Base-by-base conservation (phyloP, 2,888 invertebrate genomes). In the Nomada goodeniana region DNA sequence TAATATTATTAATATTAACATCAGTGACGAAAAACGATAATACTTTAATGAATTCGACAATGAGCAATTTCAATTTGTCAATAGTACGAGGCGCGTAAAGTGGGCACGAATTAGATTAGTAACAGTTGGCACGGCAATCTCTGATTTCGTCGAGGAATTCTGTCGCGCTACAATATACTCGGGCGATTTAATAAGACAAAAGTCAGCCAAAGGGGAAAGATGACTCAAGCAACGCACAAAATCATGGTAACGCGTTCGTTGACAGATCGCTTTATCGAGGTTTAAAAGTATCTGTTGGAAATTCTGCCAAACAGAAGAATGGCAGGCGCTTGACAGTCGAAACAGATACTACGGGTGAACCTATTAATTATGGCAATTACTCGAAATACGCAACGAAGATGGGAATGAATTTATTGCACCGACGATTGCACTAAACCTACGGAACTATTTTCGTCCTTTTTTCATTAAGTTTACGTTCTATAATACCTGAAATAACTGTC, bases 251-350 rank as follows among this genome's bases (percentile, higher is more conserved):
- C 71, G 85, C 71, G 69, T 71, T 70, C 82, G 82, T 65, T 65
- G 81, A 80, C 83, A 77, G 77, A 80, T 86, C 84, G 65, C 84
- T 76, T 88, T 82, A 84, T 84, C 78, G 59, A 36, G 29, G 75
- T 59, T 68, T 26, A 61, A 42, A 61, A 57, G 29, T 53, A 65
- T 70, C 73, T 67, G 69, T 72, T 63, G 74, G 78, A 85, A 87
- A 82, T 81, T 80, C 78, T 80, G 86, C 83, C 81, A 80, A 72
- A 67, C 69, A 80, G 67, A 83, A 82, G 69, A 64, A 50, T 18
- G 61, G 50, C 47, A 63, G 57, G 50, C 20, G 47, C 55, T 42
- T 29, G 20, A 50, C 15, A 55, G 57, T n/a, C 42, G 42, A n/a
- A 67, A 65, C 71, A 42, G 50, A 70, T 64, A 63, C 47, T 50